phyloP scores from a whole-genome alignment of 2,888 invertebrate genomes.

The Drosophila falleni region DNA sequence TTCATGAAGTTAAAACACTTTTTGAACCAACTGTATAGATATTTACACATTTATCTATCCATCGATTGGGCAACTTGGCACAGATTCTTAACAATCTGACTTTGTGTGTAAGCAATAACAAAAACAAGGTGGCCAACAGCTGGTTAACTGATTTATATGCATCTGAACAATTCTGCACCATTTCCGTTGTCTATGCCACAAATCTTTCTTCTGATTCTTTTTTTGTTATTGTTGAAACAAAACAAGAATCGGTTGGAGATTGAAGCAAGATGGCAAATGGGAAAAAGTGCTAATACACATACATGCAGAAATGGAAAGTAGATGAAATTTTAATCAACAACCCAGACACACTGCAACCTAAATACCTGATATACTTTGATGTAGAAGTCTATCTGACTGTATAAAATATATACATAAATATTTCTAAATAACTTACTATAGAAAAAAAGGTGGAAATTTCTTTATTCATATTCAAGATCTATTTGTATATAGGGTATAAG shows the following conservation, averaged over 20 bases:
- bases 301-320: constrained; percentile 22
- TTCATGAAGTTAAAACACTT: too few relatives aligned
- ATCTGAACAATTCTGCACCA: constrained; percentile 50
- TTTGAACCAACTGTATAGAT: too few relatives aligned
- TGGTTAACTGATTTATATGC: constrained; percentile 75
- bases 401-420: too few relatives aligned
- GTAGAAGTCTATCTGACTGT: background rate
- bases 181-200: constrained; percentile 56
- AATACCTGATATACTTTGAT: background rate
- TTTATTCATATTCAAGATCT: too few relatives aligned
- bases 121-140: constrained; percentile 53
- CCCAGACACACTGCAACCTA: background rate
- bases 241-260: background rate
- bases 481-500: too few relatives aligned
- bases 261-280: constrained; percentile 3
- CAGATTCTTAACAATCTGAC: constrained; percentile 36
- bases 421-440: too few relatives aligned
- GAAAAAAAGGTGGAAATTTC: too few relatives aligned
- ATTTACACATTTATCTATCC: background rate
- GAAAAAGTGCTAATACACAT: background rate
- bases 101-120: constrained; percentile 41
- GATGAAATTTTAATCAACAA: background rate
- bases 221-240: constrained; percentile 1
- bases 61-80: constrained; percentile 48
- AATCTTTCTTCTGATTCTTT: background rate